Base-by-base conservation (phyloP, 2,797 vertebrate genomes). In the Microctenopoma stevenorrisi region DNA sequence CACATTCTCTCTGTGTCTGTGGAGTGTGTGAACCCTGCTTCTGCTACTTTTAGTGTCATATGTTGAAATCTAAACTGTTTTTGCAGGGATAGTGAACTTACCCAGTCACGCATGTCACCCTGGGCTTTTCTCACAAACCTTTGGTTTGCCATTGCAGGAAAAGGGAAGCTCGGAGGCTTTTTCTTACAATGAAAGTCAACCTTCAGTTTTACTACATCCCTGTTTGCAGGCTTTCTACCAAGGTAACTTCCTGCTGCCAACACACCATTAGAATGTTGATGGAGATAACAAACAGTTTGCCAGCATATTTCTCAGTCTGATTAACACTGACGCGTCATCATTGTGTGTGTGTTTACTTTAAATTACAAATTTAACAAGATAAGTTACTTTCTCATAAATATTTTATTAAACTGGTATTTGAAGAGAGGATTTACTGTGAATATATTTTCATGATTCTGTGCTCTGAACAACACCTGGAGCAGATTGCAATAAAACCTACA, bases 131-230 rank as follows among this genome's bases (percentile, higher is more conserved):
- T 76, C 57, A 43, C 12, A 0, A 16, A 38, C 54, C n/a, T 74
- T 13, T 64, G 72, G 7, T 66, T 61, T 77, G 63, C 50, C 0
- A 58, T 81, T 52, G 35, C 89, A 99, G 97, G 92, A 98, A 97
- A 88, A 93, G 95, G 74, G 97, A 99, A 87, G 94, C 95, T 0
- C 91, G 96, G 4, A 91, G 95, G 38, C 92, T 93, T 53, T 96
- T 95, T 89, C 94, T 97, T 60, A 96, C 96, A 0, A 90, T 90
- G 64, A 94, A 95, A 89, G 88, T 97, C 81, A 95, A 95, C 88
- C 91, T 98, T 60, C 96, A 97, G 82, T 95, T 99, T 89, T 99
- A 98, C 88, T 96, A 98, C 86, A 93, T 98, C 82, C 96, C 96
- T 0, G 94, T 99, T 18, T 67, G 87, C 72, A 73, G 58, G 0